Evolutionary conservation across 2,797 vertebrate species (phyloP).

Genomic region (Tenualosa thibaudeaui): DNA sequence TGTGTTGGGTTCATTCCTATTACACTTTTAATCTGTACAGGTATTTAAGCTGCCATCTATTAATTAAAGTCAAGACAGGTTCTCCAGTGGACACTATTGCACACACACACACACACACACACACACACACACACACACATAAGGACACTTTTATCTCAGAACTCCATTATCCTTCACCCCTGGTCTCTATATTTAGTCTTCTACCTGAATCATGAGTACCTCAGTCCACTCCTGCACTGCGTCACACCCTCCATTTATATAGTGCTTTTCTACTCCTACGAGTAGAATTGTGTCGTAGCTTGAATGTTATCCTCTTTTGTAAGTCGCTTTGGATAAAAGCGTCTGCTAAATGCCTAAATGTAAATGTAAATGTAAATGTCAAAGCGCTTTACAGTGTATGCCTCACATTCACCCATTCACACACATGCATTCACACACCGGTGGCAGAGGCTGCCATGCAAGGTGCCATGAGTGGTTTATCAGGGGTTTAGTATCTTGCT

Average conservation of each 20-base stretch:
- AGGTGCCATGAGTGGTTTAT: too few species aligned
- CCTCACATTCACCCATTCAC: too few species aligned
- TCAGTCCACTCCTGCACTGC: not conserved
- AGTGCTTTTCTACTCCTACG: too few species aligned
- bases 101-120: not conserved
- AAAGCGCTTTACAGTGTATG: too few species aligned
- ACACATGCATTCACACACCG: too few species aligned
- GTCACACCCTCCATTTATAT: not conserved
- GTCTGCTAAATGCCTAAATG: too few species aligned
- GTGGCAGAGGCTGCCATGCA: too few species aligned
- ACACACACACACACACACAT: not conserved
- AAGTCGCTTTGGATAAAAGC: too few species aligned
- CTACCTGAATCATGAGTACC: not conserved
- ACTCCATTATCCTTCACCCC: not conserved
- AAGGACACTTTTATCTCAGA: not conserved
- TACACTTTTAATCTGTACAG: not conserved
- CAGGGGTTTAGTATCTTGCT: too few species aligned
- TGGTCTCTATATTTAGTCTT: not conserved
- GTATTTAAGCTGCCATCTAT: constrained; percentile 20
- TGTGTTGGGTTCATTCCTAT: not conserved
- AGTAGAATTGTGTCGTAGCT: too few species aligned
- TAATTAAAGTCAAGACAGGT: constrained; percentile 17
- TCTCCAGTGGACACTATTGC: not conserved
- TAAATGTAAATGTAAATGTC: too few species aligned
- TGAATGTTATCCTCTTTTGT: too few species aligned